Percentiles rank a stretch among this genome's conserved stretches.
Evolutionary conservation across 2,888 invertebrate genomes (phyloP).

Genomic region (Euzetes globulus): DNA sequence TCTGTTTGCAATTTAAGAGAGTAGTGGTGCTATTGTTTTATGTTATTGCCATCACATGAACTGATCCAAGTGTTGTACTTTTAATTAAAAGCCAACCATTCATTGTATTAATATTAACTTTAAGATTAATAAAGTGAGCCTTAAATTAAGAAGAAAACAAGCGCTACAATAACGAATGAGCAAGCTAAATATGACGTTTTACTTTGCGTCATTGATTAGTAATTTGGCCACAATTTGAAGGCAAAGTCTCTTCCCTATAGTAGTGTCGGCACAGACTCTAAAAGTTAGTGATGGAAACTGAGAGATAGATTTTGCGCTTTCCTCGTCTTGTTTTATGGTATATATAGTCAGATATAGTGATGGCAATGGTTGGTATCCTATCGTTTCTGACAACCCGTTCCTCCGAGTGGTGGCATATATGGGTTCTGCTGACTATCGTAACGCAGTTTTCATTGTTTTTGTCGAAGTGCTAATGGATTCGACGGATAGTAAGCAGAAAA

Average conservation of each 20-base stretch:
- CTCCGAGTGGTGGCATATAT: background rate
- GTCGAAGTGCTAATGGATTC: conserved; percentile 18
- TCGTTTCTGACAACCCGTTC: conserved; percentile 9
- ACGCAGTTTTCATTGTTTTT: background rate
- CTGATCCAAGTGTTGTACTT: too few species aligned
- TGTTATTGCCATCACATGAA: too few species aligned
- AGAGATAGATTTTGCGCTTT: conserved; percentile 19
- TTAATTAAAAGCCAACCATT: too few species aligned
- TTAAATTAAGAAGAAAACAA: background rate
- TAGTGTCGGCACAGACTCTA: conserved; percentile 5
- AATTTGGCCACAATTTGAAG: too few species aligned
- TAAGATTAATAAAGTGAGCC: background rate
- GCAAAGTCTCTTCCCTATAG: background rate
- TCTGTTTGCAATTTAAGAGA: too few species aligned
- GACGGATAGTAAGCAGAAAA: background rate
- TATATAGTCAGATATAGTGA: background rate
- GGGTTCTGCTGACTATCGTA: background rate
- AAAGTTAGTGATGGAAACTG: background rate
- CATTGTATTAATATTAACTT: too few species aligned
- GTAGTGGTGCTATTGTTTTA: too few species aligned
- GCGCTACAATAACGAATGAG: background rate
- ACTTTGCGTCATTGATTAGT: conserved; percentile 5
- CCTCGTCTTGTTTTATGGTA: background rate
- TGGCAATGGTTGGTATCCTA: conserved; percentile 9
- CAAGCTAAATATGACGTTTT: background rate